phyloP scores from a whole-genome alignment of 2,888 invertebrate species.

The Spatulosminthurus flaviceps region DNA sequence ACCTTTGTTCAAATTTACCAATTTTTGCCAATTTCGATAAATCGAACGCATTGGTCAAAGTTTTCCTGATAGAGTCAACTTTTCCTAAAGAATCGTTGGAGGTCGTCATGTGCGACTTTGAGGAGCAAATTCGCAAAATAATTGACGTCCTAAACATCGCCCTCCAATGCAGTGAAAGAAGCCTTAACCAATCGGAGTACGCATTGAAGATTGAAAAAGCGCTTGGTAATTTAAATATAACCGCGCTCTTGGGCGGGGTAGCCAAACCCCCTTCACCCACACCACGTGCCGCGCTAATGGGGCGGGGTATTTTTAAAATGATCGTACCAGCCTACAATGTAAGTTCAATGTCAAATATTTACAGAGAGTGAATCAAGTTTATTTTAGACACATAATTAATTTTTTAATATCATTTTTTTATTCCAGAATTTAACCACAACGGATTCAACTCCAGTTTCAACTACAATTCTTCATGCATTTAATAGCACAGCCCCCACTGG shows the following conservation, averaged over 20 bases:
- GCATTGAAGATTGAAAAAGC: neutral
- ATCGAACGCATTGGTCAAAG: neutral
- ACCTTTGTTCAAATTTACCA: no score
- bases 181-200: neutral
- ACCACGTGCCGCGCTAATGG: neutral
- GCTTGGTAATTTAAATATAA: neutral
- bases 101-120: conserved; percentile 2
- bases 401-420: no score
- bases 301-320: neutral
- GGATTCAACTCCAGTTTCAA: neutral
- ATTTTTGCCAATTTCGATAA: no score
- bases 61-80: neutral
- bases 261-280: no score
- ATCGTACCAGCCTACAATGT: neutral
- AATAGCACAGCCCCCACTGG: neutral
- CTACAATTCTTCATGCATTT: neutral
- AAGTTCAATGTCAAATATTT: neutral
- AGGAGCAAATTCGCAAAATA: neutral
- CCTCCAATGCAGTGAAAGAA: neutral
- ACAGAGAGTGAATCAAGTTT: neutral
- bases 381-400: neutral
- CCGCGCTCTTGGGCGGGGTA: neutral
- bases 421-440: neutral
- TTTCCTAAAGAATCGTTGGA: no score
- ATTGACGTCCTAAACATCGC: neutral